Evolutionary conservation across 2,113 vertebrate species (phyloP).

Genomic region (Heterotis niloticus): DNA sequence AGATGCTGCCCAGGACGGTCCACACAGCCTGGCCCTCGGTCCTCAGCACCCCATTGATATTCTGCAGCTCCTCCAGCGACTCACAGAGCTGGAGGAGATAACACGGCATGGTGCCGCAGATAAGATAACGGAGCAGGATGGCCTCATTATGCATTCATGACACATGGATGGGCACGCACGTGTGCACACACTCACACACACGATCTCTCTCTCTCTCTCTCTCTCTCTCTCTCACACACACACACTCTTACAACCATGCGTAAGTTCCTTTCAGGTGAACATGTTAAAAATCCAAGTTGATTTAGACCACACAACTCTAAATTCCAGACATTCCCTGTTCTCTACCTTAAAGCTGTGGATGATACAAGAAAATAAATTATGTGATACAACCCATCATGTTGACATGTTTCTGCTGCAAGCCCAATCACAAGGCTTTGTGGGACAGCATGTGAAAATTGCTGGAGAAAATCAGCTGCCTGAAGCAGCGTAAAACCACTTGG

Average conservation of each 20-base stretch:
- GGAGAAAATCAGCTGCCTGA: too few relatives aligned
- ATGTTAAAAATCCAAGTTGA: neutral
- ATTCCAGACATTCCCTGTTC: neutral
- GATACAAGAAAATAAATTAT: neutral
- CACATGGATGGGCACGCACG: neutral
- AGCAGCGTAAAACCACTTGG: neutral
- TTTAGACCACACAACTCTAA: neutral
- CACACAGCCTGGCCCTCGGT: constrained; percentile 89
- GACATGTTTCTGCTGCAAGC: neutral
- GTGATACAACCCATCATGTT: neutral
- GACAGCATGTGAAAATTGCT: too few relatives aligned
- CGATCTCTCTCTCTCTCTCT: too few relatives aligned
- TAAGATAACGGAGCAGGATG: constrained; percentile 35
- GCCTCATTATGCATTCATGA: constrained; percentile 7
- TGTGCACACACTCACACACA: neutral
- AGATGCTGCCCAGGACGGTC: constrained; percentile 83
- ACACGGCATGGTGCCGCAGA: neutral
- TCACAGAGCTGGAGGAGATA: constrained; percentile 80
- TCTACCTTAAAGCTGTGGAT: neutral
- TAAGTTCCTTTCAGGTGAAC: neutral
- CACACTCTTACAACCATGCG: neutral
- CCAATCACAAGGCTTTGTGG: too few relatives aligned
- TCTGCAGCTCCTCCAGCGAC: constrained; percentile 90
- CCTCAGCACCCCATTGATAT: constrained; percentile 83
- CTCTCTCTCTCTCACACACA: neutral